phyloP scores from a whole-genome alignment of 1,140 invertebrate species.

The Rhynchophorus ferrugineus region DNA sequence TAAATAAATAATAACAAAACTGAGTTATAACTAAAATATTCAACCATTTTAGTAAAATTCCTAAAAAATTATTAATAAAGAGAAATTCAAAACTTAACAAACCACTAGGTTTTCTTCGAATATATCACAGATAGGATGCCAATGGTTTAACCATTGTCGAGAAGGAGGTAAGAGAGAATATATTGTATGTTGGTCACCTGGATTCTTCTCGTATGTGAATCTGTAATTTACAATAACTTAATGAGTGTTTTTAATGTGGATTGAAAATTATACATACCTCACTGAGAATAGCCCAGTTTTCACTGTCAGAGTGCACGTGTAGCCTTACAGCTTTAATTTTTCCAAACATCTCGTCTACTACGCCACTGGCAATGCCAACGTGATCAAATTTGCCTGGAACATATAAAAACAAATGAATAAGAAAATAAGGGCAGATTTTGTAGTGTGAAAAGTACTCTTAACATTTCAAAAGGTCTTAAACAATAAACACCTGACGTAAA shows the following conservation, averaged over 20 bases:
- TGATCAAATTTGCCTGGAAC: conserved; percentile 62
- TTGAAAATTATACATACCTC: conserved; percentile 55
- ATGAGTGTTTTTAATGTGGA: neutral
- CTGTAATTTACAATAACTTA: conserved; percentile 18
- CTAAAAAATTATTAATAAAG: too few relatives aligned
- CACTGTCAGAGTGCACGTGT: conserved; percentile 69
- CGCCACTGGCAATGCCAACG: conserved; percentile 70
- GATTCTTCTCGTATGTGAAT: conserved; percentile 38
- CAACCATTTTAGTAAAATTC: neutral
- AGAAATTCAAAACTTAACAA: neutral
- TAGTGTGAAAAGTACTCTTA: neutral
- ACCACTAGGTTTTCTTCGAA: conserved; percentile 3
- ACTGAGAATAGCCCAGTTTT: conserved; percentile 85
- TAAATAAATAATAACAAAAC: too few relatives aligned
- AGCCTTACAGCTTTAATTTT: conserved; percentile 64
- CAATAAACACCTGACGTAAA: too few relatives aligned
- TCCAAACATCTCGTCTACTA: conserved; percentile 57
- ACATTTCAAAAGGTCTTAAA: too few relatives aligned
- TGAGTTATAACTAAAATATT: neutral
- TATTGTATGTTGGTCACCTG: conserved; percentile 34
- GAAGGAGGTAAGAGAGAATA: too few relatives aligned
- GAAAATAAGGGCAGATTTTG: neutral
- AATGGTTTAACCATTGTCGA: conserved; percentile 34
- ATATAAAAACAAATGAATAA: neutral
- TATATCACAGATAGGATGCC: conserved; percentile 26